A percentile compares a stretch with the other conserved stretches of the same genome.
phyloP scores from a whole-genome alignment of 1,140 invertebrate genomes.

The Anoplophora glabripennis region DNA sequence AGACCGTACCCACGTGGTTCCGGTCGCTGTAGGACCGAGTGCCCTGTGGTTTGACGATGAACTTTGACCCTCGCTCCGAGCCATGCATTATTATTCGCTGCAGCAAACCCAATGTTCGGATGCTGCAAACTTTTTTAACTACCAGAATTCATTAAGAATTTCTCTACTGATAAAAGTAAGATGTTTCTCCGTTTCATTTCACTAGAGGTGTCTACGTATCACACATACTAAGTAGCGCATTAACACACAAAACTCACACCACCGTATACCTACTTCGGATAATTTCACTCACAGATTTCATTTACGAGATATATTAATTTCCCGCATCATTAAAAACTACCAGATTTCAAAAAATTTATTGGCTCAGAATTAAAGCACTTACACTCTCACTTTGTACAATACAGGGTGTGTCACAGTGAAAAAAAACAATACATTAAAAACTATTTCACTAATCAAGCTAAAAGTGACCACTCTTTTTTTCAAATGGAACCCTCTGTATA shows the following conservation, averaged over 20 bases:
- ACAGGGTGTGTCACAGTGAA: too few relatives aligned
- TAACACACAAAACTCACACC: constrained; percentile 30
- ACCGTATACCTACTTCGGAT: too few relatives aligned
- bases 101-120: constrained; percentile 41
- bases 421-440: too few relatives aligned
- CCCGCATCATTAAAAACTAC: too few relatives aligned
- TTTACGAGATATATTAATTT: too few relatives aligned
- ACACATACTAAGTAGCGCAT: constrained; percentile 43
- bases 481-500: too few relatives aligned
- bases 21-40: constrained; percentile 1
- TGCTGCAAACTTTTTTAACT: constrained; percentile 50
- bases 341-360: too few relatives aligned
- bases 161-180: constrained; percentile 47
- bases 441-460: too few relatives aligned
- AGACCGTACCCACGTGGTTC: constrained; percentile 2
- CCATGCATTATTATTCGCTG: constrained; percentile 46
- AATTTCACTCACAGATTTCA: too few relatives aligned
- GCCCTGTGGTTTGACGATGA: constrained; percentile 30
- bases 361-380: too few relatives aligned
- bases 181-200: constrained; percentile 49
- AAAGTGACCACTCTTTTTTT: too few relatives aligned
- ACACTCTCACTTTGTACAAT: too few relatives aligned
- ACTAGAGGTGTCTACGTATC: constrained; percentile 44
- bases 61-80: constrained; percentile 39
- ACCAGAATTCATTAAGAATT: constrained; percentile 50